phyloP scores from a whole-genome alignment of 2,797 vertebrate genomes.

The Dallia pectoralis region DNA sequence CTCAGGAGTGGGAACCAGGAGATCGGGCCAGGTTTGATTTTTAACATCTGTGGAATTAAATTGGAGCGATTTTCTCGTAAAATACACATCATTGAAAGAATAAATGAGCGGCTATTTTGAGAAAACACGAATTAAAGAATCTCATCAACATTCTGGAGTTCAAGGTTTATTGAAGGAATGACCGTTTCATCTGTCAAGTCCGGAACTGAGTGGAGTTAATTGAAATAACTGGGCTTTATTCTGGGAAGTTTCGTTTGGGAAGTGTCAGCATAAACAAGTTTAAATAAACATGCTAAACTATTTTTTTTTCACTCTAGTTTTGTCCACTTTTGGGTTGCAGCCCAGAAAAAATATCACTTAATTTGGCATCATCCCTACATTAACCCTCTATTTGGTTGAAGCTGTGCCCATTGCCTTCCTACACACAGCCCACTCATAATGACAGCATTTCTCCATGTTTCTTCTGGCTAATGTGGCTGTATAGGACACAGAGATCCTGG shows the following conservation, averaged over 20 bases:
- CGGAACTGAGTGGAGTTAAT: not conserved
- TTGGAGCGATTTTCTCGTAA: not conserved
- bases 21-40: constrained; percentile 1
- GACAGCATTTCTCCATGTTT: constrained; percentile 52
- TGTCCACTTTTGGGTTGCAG: constrained; percentile 9
- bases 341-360: constrained; percentile 38
- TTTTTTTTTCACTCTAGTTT: not conserved
- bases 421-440: constrained; percentile 31
- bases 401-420: constrained; percentile 38
- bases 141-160: constrained; percentile 50
- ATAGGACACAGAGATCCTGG: constrained; percentile 33
- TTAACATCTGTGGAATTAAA: constrained; percentile 33
- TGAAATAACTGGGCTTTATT: not conserved
- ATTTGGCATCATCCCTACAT: constrained; percentile 31
- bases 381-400: constrained; percentile 19
- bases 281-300: not conserved
- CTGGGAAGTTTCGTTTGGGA: not conserved
- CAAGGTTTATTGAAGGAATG: constrained; percentile 23
- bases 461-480: constrained; percentile 33
- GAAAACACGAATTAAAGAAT: not conserved
- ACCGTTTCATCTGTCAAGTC: constrained; percentile 33
- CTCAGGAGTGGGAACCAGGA: constrained; percentile 18
- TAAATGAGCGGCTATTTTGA: not conserved
- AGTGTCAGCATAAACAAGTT: constrained; percentile 11
- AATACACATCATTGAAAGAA: not conserved